Conservation (phyloP, 2,113 vertebrate species). For the Puma concolor region DNA sequence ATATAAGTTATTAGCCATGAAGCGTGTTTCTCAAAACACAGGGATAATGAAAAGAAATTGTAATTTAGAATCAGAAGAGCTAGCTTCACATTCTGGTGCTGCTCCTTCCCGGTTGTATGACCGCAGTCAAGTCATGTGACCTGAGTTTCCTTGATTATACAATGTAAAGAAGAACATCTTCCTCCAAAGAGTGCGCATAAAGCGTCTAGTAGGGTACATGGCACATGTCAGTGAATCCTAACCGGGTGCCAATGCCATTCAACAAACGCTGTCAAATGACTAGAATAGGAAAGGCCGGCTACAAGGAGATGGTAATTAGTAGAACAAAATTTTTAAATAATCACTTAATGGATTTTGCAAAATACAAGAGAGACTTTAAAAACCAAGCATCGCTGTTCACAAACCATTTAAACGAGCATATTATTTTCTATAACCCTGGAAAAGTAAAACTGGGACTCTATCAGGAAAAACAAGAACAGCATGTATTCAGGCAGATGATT, state of each 20-base stretch:
- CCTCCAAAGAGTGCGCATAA: background rate
- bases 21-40: background rate
- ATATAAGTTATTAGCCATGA: background rate
- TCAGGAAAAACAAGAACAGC: slow-evolving; percentile 5
- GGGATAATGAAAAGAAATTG: background rate
- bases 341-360: background rate
- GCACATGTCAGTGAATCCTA: background rate
- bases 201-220: background rate
- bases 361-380: slow-evolving; percentile 19
- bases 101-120: background rate
- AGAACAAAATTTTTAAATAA: background rate
- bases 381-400: background rate
- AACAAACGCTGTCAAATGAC: background rate
- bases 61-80: slow-evolving; percentile 4
- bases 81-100: background rate
- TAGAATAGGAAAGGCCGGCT: background rate
- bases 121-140: background rate
- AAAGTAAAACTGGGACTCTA: background rate
- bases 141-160: background rate
- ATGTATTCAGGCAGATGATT: background rate
- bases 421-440: slow-evolving; percentile 19
- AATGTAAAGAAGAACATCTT: background rate
- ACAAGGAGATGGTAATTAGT: background rate
- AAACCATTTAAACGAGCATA: slow-evolving; percentile 43
- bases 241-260: background rate